phyloP scores from a whole-genome alignment of 2,113 vertebrate genomes.

The Morphnarchus princeps region DNA sequence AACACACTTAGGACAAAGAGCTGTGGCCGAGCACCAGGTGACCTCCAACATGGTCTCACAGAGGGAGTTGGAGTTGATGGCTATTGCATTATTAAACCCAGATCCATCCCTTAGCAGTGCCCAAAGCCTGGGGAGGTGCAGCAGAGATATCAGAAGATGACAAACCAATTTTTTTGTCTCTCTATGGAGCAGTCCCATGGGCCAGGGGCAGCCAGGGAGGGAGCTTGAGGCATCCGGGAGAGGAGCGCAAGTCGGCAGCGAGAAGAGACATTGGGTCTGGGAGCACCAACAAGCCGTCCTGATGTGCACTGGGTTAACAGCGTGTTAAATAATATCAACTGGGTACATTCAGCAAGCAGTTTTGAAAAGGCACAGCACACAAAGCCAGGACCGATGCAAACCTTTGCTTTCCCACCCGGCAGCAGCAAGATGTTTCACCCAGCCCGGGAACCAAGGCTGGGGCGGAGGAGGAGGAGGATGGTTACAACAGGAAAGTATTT shows the following conservation, averaged over 20 bases:
- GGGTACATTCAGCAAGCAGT: background rate
- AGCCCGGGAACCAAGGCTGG: accelerated
- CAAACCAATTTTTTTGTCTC: background rate
- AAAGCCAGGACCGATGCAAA: background rate
- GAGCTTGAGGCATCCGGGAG: background rate
- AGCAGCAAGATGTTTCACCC: background rate
- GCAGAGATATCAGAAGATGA: background rate
- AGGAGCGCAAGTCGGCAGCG: background rate
- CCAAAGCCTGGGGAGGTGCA: background rate
- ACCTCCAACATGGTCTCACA: background rate
- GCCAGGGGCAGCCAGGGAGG: background rate
- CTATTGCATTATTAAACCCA: background rate
- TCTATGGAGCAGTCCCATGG: accelerated
- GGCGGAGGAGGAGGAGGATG: background rate
- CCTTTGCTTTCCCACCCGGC: background rate
- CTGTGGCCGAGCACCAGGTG: accelerated
- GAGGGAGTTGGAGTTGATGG: background rate
- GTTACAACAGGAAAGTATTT: background rate
- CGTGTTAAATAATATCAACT: accelerated
- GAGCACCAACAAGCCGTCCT: background rate
- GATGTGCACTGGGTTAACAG: background rate
- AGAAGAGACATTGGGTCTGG: background rate
- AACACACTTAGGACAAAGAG: accelerated
- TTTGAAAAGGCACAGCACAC: background rate
- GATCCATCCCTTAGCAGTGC: background rate